Evolutionary conservation across 2,113 vertebrate species (phyloP), one percentile per base, ranked within the genome.

Genomic region (Pterocles gutturalis): DNA sequence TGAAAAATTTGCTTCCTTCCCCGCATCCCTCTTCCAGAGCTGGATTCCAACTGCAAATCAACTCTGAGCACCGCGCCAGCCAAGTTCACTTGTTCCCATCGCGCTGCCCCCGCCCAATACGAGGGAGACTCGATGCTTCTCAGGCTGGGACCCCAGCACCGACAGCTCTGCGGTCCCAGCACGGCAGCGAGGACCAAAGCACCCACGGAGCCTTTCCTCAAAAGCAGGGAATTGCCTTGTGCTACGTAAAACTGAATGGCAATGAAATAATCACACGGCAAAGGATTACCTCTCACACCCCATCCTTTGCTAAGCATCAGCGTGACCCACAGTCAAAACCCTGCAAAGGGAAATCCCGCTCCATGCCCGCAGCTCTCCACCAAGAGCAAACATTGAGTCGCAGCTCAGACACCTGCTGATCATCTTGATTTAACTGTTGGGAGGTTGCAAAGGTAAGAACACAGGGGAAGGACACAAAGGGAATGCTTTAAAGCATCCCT

Each of bases 311-410:
- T 58, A 14, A 58, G 17, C 17, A 20, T 26, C 89, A 41, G 1
- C 2, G 73, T 12, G 7, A 38, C 0, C 1, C 34, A 2, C 49
- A 9, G 62, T 3, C 41, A 22, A 36, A 60, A 19, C 38, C 7
- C 16, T 2, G 14, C 83, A 34, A 14, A 48, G 71, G 54, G 72
- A 80, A 78, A 82, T 11, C 58, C 93, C 46, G 57, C 75, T 29
- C 15, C 48, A 5, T 29, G 62, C 58, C 66, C 88, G 36, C 0
- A 0, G 60, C 72, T 84, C 75, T 45, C 33, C 85, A 48, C 0
- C 0, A 10, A 13, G n/a, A n/a, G 11, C 60, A 58, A 79, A 36
- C 34, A 17, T 18, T 33, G 7, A 17, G 25, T 28, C 72, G 41
- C 25, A 22, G 6, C 34, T 28, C 67, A 17, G 66, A 41, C 26